phyloP scores from a whole-genome alignment of 1,140 invertebrate species.

The Drosophila lowei region DNA sequence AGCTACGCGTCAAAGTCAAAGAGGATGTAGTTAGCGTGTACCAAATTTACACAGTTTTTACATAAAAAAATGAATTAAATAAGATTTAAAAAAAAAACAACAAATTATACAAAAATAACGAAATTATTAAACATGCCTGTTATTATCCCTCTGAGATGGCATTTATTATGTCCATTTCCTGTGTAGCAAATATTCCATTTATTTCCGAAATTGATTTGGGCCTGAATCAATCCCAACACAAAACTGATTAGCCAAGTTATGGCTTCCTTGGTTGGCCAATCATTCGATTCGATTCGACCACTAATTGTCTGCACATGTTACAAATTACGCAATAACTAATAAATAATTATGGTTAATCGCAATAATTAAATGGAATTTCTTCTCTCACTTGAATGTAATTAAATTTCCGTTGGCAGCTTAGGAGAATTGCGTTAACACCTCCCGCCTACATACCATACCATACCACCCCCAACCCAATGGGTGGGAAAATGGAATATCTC shows the following conservation, averaged over 20 bases:
- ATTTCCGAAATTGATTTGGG: conserved; percentile 1
- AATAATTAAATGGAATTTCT: conserved; percentile 43
- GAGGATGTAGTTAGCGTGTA: too few species aligned
- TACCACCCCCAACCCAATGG: conserved; percentile 10
- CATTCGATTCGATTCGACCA: conserved; percentile 22
- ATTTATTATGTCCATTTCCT: too few species aligned
- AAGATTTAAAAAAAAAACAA: too few species aligned
- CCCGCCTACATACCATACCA: neutral
- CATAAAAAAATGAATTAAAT: too few species aligned
- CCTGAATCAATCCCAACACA: conserved; percentile 16
- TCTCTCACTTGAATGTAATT: conserved; percentile 31
- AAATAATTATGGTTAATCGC: conserved; percentile 44
- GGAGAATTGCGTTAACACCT: conserved; percentile 37
- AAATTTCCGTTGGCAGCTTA: conserved; percentile 42
- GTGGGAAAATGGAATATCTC: conserved; percentile 1
- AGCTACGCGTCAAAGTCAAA: too few species aligned
- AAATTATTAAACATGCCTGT: too few species aligned
- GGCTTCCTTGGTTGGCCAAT: conserved; percentile 27
- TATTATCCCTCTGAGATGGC: too few species aligned
- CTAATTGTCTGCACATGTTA: conserved; percentile 56
- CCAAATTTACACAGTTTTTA: too few species aligned
- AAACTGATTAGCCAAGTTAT: conserved; percentile 42
- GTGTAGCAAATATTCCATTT: neutral
- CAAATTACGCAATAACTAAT: conserved; percentile 47
- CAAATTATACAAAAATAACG: too few species aligned